A percentile compares a stretch with the other conserved stretches of the same genome.
Evolutionary conservation across 1,140 invertebrate species (phyloP).

Genomic region (Ceratitis capitata): DNA sequence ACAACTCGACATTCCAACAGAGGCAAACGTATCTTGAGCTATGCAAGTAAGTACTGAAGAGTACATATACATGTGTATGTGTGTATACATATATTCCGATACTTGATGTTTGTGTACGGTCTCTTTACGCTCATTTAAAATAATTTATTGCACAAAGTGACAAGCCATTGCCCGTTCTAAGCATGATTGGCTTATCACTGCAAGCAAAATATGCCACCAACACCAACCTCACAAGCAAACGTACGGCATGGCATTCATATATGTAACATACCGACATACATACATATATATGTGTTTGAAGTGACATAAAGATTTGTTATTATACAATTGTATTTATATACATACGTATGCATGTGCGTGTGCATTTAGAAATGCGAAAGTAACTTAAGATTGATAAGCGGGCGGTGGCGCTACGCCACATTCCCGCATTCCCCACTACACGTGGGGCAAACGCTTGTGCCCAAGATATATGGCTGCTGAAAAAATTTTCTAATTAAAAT

Average conservation of each 20-base stretch:
- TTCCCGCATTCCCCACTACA: background rate
- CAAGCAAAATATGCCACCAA: constrained; percentile 2
- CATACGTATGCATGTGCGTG: background rate
- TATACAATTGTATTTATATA: background rate
- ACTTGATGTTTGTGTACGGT: background rate
- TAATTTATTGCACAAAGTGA: constrained; percentile 64
- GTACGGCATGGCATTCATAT: background rate
- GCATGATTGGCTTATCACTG: constrained; percentile 43
- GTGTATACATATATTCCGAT: background rate
- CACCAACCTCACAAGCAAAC: too few species aligned
- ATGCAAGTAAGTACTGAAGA: background rate
- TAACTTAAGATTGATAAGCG: constrained; percentile 24
- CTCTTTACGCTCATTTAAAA: constrained; percentile 61
- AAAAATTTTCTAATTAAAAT: constrained; percentile 64
- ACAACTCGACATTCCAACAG: background rate
- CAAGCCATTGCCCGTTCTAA: constrained; percentile 58
- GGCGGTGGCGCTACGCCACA: constrained; percentile 17
- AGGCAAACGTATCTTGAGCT: background rate
- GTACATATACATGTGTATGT: background rate
- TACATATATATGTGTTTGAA: too few species aligned
- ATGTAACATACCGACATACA: background rate
- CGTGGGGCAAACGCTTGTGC: background rate
- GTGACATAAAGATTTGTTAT: too few species aligned
- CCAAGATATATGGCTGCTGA: constrained; percentile 61
- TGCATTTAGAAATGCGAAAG: background rate